Base-by-base conservation (phyloP, 1,140 invertebrate genomes). In the Drosophila orosa region DNA sequence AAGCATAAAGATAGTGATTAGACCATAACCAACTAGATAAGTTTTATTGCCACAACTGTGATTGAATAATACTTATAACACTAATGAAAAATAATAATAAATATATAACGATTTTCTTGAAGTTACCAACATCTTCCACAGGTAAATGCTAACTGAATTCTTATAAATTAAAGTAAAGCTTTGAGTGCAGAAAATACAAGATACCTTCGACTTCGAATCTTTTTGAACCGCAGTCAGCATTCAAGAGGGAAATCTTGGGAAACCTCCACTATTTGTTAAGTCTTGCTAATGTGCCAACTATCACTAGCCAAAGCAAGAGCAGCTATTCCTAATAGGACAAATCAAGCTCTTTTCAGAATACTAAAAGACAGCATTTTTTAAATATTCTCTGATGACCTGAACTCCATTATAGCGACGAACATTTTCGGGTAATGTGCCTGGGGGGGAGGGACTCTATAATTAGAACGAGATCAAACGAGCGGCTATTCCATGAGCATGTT, bases 391-490 rank as follows among this genome's bases (percentile, higher is more conserved):
- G 60, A 42, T 7, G n/a, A 42, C 27, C 27, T 25, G 22, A 63
- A 33, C 17, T 45, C 31, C 61, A 66, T 35, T 50, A 22, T 42
- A 35, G 22, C 10, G n/a, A 13, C n/a, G 4, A 68, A 22, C 35
- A 52, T 68, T 35, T 66, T 66, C 25, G 25, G 60, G 31, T 37
- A 65, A 37, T 24, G 15, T 48, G 13, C 2, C 37, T 40, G 3
- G 44, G 48, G 29, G 35, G 15, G 57, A 42, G 37, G 48, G 10
- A 8, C 22, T 52, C 52, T 72, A 71, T 72, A 71, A 83, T 75
- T 75, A 83, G 80, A 83, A 83, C 50, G 31, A 61, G 57, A 61
- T 76, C 71, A 54, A 68, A 74, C 40, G 68, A 71, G 33, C 15
- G 15, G 50, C 68, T 42, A 39, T 57, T 57, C 66, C 65, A 57